phyloP scores from a whole-genome alignment of 2,113 vertebrate species.

The Sceloporus tristichus region DNA sequence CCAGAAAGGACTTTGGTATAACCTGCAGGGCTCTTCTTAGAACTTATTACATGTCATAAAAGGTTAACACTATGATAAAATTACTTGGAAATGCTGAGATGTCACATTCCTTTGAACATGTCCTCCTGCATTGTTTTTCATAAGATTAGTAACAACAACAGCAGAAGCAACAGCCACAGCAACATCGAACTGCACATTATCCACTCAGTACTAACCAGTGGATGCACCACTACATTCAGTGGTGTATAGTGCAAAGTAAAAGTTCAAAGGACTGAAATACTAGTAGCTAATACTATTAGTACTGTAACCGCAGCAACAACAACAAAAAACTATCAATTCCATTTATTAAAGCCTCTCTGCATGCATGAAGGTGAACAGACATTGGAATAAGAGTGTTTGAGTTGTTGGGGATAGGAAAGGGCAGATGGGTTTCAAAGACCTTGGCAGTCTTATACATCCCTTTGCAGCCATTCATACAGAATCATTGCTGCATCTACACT shows the following conservation, averaged over 20 bases:
- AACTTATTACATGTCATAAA: neutral
- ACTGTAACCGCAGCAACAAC: neutral
- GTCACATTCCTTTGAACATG: too few relatives aligned
- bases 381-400: neutral
- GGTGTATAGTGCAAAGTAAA: too few relatives aligned
- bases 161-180: too few relatives aligned
- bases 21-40: neutral
- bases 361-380: neutral
- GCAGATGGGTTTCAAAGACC: conserved; percentile 32
- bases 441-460: neutral
- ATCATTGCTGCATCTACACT: conserved; percentile 25
- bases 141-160: too few relatives aligned
- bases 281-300: neutral
- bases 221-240: too few relatives aligned
- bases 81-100: too few relatives aligned
- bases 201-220: too few relatives aligned
- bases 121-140: too few relatives aligned
- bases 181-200: too few relatives aligned
- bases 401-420: neutral
- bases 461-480: conserved; percentile 18
- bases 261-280: neutral
- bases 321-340: neutral
- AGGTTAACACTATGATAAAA: neutral
- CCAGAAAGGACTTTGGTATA: neutral
- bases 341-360: neutral